A percentile compares a stretch with the other conserved stretches of the same genome.
Evolutionary conservation across 2,797 vertebrate genomes (phyloP).

Genomic region (Enteromius thamalakanensis): DNA sequence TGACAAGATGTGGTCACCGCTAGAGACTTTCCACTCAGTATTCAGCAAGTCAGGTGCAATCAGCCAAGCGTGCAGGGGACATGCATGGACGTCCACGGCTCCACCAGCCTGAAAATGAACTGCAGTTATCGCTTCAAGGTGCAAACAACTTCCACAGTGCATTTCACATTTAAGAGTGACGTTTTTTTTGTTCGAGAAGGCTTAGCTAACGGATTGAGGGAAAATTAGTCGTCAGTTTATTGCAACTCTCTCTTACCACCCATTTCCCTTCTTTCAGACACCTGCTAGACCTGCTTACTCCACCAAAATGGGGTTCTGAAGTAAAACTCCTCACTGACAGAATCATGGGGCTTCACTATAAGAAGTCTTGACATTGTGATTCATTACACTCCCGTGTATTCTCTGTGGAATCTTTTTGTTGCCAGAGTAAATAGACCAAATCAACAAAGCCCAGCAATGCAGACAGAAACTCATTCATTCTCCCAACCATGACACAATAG

Average conservation of each 20-base stretch:
- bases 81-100: conserved; percentile 26
- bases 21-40: conserved; percentile 50
- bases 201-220: background rate
- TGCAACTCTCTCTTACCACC: background rate
- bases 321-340: conserved; percentile 24
- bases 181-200: background rate
- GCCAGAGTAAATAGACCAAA: conserved; percentile 58
- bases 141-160: conserved; percentile 25
- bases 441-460: conserved; percentile 54
- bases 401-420: conserved; percentile 57
- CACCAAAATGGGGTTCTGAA: background rate
- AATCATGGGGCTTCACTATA: conserved; percentile 25
- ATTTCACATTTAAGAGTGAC: conserved; percentile 1
- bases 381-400: conserved; percentile 60
- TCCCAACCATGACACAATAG: conserved; percentile 14
- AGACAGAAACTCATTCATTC: conserved; percentile 29
- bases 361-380: conserved; percentile 61
- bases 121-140: conserved; percentile 59
- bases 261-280: background rate
- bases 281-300: background rate
- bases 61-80: conserved; percentile 52
- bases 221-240: conserved; percentile 3
- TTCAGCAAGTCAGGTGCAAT: conserved; percentile 54
- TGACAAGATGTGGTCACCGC: background rate
- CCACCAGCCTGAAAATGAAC: conserved; percentile 54